Evolutionary conservation across 1,140 invertebrate species (phyloP).

Genomic region (Elysia chlorotica): DNA sequence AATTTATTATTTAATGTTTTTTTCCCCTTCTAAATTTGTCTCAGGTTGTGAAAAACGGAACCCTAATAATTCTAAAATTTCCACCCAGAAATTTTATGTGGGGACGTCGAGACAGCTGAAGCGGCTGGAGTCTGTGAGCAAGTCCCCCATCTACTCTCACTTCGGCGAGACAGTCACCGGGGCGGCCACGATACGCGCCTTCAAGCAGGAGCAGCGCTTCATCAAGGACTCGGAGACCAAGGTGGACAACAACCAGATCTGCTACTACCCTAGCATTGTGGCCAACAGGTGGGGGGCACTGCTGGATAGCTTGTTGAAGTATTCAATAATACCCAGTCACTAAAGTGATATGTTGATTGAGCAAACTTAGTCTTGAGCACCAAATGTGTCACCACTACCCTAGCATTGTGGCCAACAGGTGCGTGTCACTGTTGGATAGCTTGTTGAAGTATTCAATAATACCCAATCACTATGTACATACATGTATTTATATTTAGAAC

Average conservation of each 20-base stretch:
- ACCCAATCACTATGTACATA: too few species aligned
- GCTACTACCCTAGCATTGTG: conserved; percentile 61
- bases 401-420: neutral
- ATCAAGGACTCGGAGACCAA: conserved; percentile 63
- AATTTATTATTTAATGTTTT: too few species aligned
- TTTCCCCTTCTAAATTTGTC: too few species aligned
- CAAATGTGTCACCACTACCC: too few species aligned
- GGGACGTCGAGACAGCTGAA: conserved; percentile 92
- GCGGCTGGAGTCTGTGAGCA: conserved; percentile 92
- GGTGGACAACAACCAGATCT: conserved; percentile 66
- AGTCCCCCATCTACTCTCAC: conserved; percentile 97
- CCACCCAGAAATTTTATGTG: conserved; percentile 89
- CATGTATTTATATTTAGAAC: too few species aligned
- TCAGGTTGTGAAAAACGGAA: too few species aligned
- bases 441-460: too few species aligned
- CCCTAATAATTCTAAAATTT: too few species aligned
- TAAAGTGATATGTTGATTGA: too few species aligned
- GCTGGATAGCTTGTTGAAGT: too few species aligned
- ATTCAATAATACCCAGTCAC: too few species aligned
- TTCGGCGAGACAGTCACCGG: conserved; percentile 81
- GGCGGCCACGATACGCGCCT: conserved; percentile 56
- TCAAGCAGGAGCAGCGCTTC: conserved; percentile 63
- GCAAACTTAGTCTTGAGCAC: too few species aligned
- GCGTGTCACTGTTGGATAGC: neutral
- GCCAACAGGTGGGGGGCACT: conserved; percentile 56